A percentile compares a stretch with the other conserved stretches of the same genome.
Conservation (phyloP, 2,113 vertebrate species). For the Polypterus senegalus region DNA sequence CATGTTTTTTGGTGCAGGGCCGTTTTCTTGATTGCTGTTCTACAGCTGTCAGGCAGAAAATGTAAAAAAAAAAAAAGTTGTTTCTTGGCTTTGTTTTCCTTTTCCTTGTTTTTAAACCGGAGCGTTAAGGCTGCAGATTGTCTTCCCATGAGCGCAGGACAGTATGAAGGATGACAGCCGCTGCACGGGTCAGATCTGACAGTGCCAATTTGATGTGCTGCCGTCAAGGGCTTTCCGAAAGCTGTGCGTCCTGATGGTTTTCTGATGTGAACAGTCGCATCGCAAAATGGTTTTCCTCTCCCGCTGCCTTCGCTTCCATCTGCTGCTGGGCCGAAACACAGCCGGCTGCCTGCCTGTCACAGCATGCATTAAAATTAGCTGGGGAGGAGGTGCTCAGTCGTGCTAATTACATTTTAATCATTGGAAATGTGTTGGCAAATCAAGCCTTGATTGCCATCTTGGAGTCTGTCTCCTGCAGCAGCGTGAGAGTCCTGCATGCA, state of each 20-base stretch:
- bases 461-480: conserved; percentile 82
- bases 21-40: not conserved
- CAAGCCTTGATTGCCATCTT: conserved; percentile 98
- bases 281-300: conserved; percentile 90
- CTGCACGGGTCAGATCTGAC: conserved; percentile 79
- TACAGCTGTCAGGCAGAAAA: not conserved
- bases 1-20: too few relatives aligned
- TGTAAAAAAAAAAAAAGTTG: not conserved
- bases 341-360: conserved; percentile 97
- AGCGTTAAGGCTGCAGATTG: conserved; percentile 57
- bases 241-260: conserved; percentile 88
- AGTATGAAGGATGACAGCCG: conserved; percentile 66
- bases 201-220: conserved; percentile 83
- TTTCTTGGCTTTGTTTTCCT: conserved; percentile 4
- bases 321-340: conserved; percentile 89
- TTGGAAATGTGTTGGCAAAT: conserved; percentile 99
- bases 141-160: conserved; percentile 53
- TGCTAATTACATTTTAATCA: conserved; percentile 99
- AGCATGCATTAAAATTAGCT: conserved; percentile 98
- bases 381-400: conserved; percentile 98
- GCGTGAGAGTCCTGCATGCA: conserved; percentile 66
- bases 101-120: conserved; percentile 35
- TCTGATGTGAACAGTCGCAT: conserved; percentile 91
- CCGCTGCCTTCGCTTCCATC: conserved; percentile 93
- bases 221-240: conserved; percentile 78